Evolutionary conservation across 2,888 invertebrate species (phyloP).

Genomic region (Hirtodrosophila duncani): DNA sequence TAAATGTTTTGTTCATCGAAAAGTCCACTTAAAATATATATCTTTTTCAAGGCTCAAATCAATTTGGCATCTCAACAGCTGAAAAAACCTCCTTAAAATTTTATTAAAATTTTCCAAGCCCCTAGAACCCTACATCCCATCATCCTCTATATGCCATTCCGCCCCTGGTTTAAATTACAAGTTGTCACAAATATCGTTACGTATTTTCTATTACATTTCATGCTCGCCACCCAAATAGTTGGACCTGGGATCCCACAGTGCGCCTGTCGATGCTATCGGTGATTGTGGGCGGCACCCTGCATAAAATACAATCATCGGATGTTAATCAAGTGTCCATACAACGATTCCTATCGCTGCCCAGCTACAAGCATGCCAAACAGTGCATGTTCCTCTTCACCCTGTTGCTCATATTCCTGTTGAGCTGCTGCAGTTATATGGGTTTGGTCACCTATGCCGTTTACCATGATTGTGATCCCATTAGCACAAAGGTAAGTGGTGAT

Average conservation of each 20-base stretch:
- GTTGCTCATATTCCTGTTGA: slow-evolving; percentile 82
- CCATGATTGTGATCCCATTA: slow-evolving; percentile 87
- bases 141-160: no score
- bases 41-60: no score
- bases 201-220: no score
- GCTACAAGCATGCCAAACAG: slow-evolving; percentile 83
- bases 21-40: no score
- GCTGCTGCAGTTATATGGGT: slow-evolving; percentile 85
- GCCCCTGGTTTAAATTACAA: no score
- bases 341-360: slow-evolving; percentile 87
- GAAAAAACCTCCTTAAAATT: no score
- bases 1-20: no score
- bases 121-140: no score
- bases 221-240: no score
- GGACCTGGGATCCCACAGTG: slow-evolving; percentile 87
- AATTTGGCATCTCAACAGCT: no score
- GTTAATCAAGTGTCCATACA: slow-evolving; percentile 93
- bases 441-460: slow-evolving; percentile 86
- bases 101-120: no score
- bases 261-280: slow-evolving; percentile 89
- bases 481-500: slow-evolving; percentile 85
- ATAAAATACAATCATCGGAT: slow-evolving; percentile 87
- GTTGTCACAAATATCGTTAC: no score
- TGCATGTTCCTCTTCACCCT: slow-evolving; percentile 83
- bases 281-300: slow-evolving; percentile 86